Percentiles rank a stretch among this genome's conserved stretches.
Conservation (phyloP, 2,797 vertebrate species). For the Merluccius polli region DNA sequence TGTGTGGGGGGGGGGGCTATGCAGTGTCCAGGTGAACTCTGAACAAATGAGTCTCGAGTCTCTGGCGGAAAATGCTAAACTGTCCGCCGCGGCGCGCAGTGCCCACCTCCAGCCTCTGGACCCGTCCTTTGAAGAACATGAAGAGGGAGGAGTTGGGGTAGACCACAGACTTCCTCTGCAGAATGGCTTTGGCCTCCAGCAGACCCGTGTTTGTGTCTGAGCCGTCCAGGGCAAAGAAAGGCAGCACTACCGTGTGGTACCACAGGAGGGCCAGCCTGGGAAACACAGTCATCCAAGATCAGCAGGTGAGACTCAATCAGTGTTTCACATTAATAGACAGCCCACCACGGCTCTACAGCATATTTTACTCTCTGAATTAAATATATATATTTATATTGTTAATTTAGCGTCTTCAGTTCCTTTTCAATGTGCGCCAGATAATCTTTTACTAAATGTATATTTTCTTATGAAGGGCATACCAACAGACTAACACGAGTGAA, state of each 20-base stretch:
- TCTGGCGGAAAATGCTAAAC: no score
- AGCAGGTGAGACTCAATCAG: background rate
- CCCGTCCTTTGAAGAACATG: slow-evolving; percentile 97
- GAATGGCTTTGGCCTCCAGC: slow-evolving; percentile 94
- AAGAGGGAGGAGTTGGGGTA: slow-evolving; percentile 99
- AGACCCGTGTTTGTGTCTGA: slow-evolving; percentile 87
- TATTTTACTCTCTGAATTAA: background rate
- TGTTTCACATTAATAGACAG: background rate
- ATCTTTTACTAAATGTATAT: no score
- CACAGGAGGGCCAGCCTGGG: slow-evolving; percentile 91
- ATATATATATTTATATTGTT: no score
- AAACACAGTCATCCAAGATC: slow-evolving; percentile 2
- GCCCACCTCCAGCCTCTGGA: slow-evolving; percentile 94
- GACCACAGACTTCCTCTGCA: slow-evolving; percentile 89
- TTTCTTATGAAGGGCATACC: no score
- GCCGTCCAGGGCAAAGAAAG: slow-evolving; percentile 96
- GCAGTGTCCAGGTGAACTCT: no score
- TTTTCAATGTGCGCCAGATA: background rate
- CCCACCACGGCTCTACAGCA: background rate
- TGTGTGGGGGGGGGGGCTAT: no score
- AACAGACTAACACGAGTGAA: no score
- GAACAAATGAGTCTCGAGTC: no score
- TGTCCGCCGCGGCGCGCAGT: background rate
- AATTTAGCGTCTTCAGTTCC: background rate
- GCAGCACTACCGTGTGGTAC: slow-evolving; percentile 98